phyloP scores from a whole-genome alignment of 2,888 invertebrate genomes.

The Deilephila porcellus region DNA sequence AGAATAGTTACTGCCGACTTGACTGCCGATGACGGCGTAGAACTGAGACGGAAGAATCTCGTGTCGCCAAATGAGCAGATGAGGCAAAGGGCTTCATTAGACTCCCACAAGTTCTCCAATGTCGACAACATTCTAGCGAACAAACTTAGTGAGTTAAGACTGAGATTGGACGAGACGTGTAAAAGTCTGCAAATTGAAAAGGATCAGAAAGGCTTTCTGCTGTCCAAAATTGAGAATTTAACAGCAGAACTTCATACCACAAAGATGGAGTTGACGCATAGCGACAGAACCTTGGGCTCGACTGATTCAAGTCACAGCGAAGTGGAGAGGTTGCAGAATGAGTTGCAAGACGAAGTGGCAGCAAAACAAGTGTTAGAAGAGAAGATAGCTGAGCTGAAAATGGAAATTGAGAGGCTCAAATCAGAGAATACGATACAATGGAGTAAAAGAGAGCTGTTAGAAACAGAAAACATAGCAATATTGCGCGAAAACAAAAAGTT shows the following conservation, averaged over 20 bases:
- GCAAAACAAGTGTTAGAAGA: conserved; percentile 79
- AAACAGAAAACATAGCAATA: conserved; percentile 94
- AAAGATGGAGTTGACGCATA: conserved; percentile 71
- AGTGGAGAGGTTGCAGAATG: conserved; percentile 75
- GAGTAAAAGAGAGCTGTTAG: conserved; percentile 95
- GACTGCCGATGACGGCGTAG: conserved; percentile 72
- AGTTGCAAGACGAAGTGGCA: conserved; percentile 77
- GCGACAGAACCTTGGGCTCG: conserved; percentile 74
- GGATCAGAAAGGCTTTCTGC: conserved; percentile 73
- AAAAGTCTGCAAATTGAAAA: conserved; percentile 74
- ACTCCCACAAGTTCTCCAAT: conserved; percentile 78
- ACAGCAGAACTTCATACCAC: conserved; percentile 72
- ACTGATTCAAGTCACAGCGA: conserved; percentile 81
- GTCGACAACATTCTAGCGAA: conserved; percentile 75
- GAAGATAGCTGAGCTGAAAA: conserved; percentile 72
- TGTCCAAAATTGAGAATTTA: conserved; percentile 70
- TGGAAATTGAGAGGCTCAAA: conserved; percentile 93
- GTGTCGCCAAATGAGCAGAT: conserved; percentile 67
- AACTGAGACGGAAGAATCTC: conserved; percentile 69
- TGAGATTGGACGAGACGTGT: conserved; percentile 71
- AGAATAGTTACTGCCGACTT: conserved; percentile 73
- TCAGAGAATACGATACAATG: conserved; percentile 97
- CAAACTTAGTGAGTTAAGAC: conserved; percentile 70
- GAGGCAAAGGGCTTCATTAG: conserved; percentile 74
- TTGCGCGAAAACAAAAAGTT: conserved; percentile 96